phyloP scores from a whole-genome alignment of 2,797 vertebrate genomes.

The Coregonus sp. region DNA sequence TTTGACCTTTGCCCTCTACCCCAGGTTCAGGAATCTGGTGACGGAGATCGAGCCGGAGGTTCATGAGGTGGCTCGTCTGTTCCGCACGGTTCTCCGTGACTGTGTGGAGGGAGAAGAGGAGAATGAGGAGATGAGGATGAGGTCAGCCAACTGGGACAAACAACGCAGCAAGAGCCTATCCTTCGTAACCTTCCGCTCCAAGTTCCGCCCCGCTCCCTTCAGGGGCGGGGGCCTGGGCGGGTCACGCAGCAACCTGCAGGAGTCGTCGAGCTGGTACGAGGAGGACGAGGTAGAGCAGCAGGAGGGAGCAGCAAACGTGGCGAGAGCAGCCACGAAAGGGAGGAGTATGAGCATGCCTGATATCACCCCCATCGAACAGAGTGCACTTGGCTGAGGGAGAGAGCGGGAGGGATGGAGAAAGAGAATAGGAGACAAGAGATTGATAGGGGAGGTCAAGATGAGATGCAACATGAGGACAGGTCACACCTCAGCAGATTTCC shows the following conservation, averaged over 20 bases:
- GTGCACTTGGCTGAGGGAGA: constrained; percentile 62
- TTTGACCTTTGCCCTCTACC: background rate
- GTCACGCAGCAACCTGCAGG: constrained; percentile 74
- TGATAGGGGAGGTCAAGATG: background rate
- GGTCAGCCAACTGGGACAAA: constrained; percentile 51
- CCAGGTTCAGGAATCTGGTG: constrained; percentile 78
- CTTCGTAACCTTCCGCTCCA: constrained; percentile 73
- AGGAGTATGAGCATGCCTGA: constrained; percentile 83
- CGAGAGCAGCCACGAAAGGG: constrained; percentile 64
- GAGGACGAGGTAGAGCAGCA: constrained; percentile 57
- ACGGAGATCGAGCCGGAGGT: constrained; percentile 79
- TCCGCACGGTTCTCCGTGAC: constrained; percentile 72
- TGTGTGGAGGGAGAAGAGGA: constrained; percentile 63
- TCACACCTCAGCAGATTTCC: background rate
- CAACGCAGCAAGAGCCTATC: constrained; percentile 81
- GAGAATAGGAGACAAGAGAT: background rate
- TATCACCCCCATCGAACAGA: constrained; percentile 73
- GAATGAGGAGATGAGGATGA: constrained; percentile 40
- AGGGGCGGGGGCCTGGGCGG: constrained; percentile 57
- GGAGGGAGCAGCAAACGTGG: constrained; percentile 54
- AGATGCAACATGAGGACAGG: background rate
- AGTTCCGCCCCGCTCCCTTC: constrained; percentile 65
- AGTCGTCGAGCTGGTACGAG: constrained; percentile 74
- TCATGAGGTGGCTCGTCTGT: constrained; percentile 76
- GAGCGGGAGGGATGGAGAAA: background rate